A percentile compares a stretch with the other conserved stretches of the same genome.
phyloP scores from a whole-genome alignment of 2,888 invertebrate species.

The Galerucella nymphaeae region DNA sequence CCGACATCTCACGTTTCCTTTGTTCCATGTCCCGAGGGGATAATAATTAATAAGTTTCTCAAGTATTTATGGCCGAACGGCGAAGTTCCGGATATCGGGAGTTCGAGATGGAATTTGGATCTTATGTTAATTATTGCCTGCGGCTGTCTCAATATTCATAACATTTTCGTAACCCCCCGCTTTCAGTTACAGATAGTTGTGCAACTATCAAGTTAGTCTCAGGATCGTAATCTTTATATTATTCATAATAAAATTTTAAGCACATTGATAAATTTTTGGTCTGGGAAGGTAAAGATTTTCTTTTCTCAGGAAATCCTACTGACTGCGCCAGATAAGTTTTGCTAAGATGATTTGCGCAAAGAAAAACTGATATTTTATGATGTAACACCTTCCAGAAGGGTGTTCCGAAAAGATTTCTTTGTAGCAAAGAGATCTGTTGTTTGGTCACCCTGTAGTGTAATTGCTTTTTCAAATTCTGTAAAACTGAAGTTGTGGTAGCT shows the following conservation, averaged over 20 bases:
- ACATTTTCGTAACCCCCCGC: conserved; percentile 56
- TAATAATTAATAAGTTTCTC: conserved; percentile 46
- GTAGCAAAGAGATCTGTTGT: too few species aligned
- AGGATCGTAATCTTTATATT: conserved; percentile 20
- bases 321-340: too few species aligned
- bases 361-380: too few species aligned
- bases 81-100: conserved; percentile 41
- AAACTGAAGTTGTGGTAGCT: too few species aligned
- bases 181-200: conserved; percentile 58
- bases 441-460: too few species aligned
- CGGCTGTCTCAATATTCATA: conserved; percentile 63
- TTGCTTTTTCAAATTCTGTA: too few species aligned
- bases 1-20: conserved; percentile 24
- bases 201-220: conserved; percentile 50
- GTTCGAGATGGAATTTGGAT: conserved; percentile 46
- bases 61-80: conserved; percentile 43
- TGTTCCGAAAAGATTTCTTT: too few species aligned
- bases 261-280: not conserved
- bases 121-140: conserved; percentile 63
- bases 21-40: conserved; percentile 27
- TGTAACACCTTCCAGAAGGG: too few species aligned
- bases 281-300: not conserved
- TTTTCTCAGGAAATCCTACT: too few species aligned
- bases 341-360: too few species aligned
- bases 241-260: not conserved